Evolutionary conservation across 2,888 invertebrate species (phyloP), one percentile per base, ranked within the genome.

Genomic region (Aleiodes alternator): DNA sequence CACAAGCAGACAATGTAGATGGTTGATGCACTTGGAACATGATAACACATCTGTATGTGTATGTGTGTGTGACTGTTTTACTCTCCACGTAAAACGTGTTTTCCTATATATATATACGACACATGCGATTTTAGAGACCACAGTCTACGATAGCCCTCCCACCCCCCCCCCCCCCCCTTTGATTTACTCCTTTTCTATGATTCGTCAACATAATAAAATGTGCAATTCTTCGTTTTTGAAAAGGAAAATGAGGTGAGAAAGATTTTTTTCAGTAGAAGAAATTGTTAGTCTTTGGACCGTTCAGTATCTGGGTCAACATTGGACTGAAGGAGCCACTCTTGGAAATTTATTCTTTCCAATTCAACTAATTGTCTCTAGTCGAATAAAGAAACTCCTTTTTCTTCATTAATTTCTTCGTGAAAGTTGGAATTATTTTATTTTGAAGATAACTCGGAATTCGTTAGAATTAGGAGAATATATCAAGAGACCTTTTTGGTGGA

Each of bases 1-100:
- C 53, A 55, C 55, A 38, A 34, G 48, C 64, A 64, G 43, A 43
- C 69, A 31, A 12, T 6, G 48, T 53, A 71, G 76, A 69, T 76
- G 71, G 72, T 72, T 72, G 31, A 74, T 78, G 78, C 74, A 73
- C 69, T 68, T 69, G 76, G 70, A 55, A 71, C 61, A 74, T 69
- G 66, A 43, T 59, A 61, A 38, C 14, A 29, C 29, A 9, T 43
- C n/a, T 16, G 50, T 31, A 38, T 74, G 14, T 69, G 23, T 75
- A 57, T 12, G 66, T 55, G 55, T 12, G 66, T 55, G 55, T 72
- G 66, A 51, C 29, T 75, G 50, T 68, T 69, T 61, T 43, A 70
- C 56, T 70, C 70, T 51, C 51, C 43, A 74, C 72, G 68, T 57
- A 70, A 75, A 61, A 75, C 34, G 68, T 76, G 70, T 69, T 75